These are phyloP conservation scores for Fregata magnificens DNA, from an alignment of 2,113 vertebrate genomes.

Conservation along the genomic window DNA sequence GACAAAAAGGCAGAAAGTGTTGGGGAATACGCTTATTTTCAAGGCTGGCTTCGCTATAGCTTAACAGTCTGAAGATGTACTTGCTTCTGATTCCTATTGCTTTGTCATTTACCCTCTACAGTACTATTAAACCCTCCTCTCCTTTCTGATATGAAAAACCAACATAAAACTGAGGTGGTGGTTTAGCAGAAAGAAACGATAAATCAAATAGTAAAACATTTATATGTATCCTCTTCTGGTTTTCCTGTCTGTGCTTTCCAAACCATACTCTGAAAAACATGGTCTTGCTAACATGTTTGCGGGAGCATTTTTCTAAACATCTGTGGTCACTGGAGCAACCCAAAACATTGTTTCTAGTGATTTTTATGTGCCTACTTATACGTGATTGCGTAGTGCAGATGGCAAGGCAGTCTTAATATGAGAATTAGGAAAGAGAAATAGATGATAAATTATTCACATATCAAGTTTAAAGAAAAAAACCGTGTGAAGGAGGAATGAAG, in stretches of 20 bases:
- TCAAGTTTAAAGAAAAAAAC: not conserved
- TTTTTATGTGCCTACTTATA: not conserved
- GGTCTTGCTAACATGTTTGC: not conserved
- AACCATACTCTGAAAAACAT: not conserved
- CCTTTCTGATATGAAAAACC: not conserved
- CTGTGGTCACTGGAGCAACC: constrained; percentile 24
- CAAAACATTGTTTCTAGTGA: not conserved
- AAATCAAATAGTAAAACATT: not conserved
- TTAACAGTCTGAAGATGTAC: not conserved
- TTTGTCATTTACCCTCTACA: not conserved
- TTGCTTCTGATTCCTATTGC: not conserved
- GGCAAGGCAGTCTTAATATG: not conserved
- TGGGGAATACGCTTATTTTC: not conserved
- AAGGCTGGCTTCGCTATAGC: not conserved
- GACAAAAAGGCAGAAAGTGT: not conserved
- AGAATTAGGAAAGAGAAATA: not conserved
- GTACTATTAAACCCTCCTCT: not conserved
- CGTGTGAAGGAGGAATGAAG: not conserved
- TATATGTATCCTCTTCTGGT: not conserved
- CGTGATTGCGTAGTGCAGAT: not conserved
- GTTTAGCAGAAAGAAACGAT: not conserved
- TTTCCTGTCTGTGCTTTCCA: constrained; percentile 33
- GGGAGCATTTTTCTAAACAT: not conserved
- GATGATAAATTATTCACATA: not conserved
- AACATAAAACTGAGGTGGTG: not conserved